Conservation (phyloP, 2,888 invertebrate genomes). For the Standfussiana lucernea region DNA sequence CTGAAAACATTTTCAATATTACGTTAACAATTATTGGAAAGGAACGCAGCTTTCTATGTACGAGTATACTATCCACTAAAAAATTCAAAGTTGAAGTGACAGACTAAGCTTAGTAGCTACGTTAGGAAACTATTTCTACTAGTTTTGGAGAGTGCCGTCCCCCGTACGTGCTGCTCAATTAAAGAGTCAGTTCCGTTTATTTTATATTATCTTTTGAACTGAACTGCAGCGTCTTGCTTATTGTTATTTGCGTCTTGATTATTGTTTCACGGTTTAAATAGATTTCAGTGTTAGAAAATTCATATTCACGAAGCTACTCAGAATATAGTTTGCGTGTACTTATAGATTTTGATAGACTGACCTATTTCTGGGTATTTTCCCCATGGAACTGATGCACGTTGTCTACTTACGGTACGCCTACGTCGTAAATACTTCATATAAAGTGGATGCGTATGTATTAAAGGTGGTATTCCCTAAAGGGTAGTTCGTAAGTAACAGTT, state of each 20-base stretch:
- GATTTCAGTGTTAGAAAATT: neutral
- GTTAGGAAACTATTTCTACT: slow-evolving; percentile 27
- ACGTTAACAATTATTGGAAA: neutral
- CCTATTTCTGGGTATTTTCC: slow-evolving; percentile 20
- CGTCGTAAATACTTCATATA: slow-evolving; percentile 33
- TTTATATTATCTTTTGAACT: slow-evolving; percentile 4
- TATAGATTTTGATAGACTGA: neutral
- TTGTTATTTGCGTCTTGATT: no score
- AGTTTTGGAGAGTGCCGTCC: neutral
- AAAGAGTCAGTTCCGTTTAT: slow-evolving; percentile 15
- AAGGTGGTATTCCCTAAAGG: slow-evolving; percentile 32
- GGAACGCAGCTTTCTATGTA: neutral
- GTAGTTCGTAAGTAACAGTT: slow-evolving; percentile 44
- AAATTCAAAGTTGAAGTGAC: slow-evolving; percentile 17
- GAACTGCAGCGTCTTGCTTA: neutral
- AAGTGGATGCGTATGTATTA: slow-evolving; percentile 19
- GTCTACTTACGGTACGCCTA: slow-evolving; percentile 9
- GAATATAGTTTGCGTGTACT: neutral
- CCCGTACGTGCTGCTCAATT: slow-evolving; percentile 9
- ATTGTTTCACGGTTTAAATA: neutral
- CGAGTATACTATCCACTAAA: neutral
- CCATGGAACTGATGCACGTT: slow-evolving; percentile 1
- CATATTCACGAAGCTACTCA: neutral
- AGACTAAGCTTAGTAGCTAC: neutral
- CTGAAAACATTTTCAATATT: neutral